Base-by-base conservation (phyloP, 1,140 invertebrate species). In the Lordiphosa collinella region DNA sequence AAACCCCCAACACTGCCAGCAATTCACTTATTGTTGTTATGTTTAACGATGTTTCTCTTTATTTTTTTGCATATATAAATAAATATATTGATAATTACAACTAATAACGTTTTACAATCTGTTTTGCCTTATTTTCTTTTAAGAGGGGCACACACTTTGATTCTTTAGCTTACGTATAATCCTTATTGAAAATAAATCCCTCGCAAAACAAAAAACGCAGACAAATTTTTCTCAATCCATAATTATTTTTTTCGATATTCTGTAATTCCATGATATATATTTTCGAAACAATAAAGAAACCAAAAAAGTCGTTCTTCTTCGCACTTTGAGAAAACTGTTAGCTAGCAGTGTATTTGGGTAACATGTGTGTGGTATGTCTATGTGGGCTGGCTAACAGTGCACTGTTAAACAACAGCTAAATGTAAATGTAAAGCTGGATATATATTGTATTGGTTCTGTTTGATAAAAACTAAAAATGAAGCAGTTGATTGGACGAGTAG, bases 31-130 rank as follows among this genome's bases (percentile, higher is more conserved):
- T 41, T 11, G 12, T 13, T 44, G 35, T 32, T 69, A 31, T 70
- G 47, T 78, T 82, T 73, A 84, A 82, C 78, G 78, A 84, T 84
- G 58, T 75, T 55, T 84, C 59, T 84, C 72, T 82, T 84, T 82
- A 82, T 82, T 80, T 62, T 72, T 76, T 13, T 25, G 78, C 79
- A 69, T 67, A 73, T 49, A 61, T 79, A 79, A 73, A 73, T 85
- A 85, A 82, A 82, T 82, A 84, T 79, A 78, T 84, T 78, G 53
- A 57, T 84, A 76, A 47, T 78, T 82, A 82, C 49, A 84, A 73
- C 78, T 82, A 78, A 84, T 69, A 84, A 84, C 59, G 25, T 72
- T 69, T 84, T 69, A 78, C 55, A 78, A 52, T 70, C 48, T 60
- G 14, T 69, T 53, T 18, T 40, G 51, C 43, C 49, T 61, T 38